Evolutionary conservation across 1,140 invertebrate genomes (phyloP).

Genomic region (Pantala flavescens): DNA sequence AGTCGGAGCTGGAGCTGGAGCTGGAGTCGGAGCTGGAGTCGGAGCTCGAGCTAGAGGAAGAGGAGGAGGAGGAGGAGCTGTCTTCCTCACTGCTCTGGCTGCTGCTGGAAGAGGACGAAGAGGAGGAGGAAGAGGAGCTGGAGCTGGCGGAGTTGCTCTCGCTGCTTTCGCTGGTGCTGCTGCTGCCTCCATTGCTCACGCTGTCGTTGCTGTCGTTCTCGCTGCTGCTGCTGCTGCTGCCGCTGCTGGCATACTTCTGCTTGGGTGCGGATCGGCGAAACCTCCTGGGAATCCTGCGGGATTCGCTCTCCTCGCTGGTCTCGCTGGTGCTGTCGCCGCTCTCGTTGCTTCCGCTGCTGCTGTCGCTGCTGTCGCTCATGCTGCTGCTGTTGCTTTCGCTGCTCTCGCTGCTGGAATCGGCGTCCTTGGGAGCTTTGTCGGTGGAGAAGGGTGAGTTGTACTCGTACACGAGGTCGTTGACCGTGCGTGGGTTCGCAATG

Average conservation of each 20-base stretch:
- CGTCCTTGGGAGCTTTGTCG: conserved; percentile 9
- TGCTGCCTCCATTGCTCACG: conserved; percentile 23
- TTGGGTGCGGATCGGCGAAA: conserved; percentile 14
- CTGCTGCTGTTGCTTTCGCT: background rate
- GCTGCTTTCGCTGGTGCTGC: conserved; percentile 21
- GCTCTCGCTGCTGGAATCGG: background rate
- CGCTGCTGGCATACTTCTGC: conserved; percentile 11
- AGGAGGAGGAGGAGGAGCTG: conserved; percentile 16
- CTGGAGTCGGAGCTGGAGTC: conserved; percentile 11
- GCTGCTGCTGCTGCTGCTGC: conserved; percentile 14
- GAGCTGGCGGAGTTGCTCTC: conserved; percentile 14
- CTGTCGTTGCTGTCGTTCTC: background rate
- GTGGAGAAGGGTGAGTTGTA: conserved; percentile 28
- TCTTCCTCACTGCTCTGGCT: background rate
- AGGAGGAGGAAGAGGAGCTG: conserved; percentile 19
- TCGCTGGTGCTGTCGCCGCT: conserved; percentile 17
- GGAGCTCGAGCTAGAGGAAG: conserved; percentile 11
- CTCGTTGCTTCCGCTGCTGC: conserved; percentile 22
- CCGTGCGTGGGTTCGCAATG: conserved; percentile 30
- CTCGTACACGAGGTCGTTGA: conserved; percentile 45
- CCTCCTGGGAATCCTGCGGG: conserved; percentile 25
- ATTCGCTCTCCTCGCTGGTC: conserved; percentile 16
- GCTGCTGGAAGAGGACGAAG: conserved; percentile 16
- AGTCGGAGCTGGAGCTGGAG: conserved; percentile 14
- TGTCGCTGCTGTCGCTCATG: background rate